Conservation (phyloP, 1,140 invertebrate species). For the Neuroterus valhalla region DNA sequence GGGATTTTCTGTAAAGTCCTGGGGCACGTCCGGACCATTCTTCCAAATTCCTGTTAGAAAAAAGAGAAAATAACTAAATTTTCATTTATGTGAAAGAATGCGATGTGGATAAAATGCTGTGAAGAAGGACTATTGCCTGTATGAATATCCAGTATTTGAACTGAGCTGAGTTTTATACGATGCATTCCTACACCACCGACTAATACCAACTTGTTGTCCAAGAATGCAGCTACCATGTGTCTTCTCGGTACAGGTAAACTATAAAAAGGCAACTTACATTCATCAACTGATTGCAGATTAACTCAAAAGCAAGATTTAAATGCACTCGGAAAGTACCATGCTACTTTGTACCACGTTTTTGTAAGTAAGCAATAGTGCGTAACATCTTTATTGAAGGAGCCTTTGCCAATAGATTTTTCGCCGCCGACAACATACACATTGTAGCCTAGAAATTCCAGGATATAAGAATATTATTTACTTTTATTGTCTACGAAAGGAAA, state of each 20-base stretch:
- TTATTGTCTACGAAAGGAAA: neutral
- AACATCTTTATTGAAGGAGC: conserved; percentile 10
- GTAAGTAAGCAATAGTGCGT: conserved; percentile 56
- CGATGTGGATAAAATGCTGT: conserved; percentile 19
- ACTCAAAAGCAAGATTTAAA: conserved; percentile 30
- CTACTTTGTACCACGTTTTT: conserved; percentile 55
- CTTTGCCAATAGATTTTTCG: conserved; percentile 16
- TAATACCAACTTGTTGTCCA: conserved; percentile 52
- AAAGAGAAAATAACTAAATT: neutral
- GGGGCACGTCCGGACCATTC: conserved; percentile 28
- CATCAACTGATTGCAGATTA: too few relatives aligned
- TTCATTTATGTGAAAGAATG: neutral
- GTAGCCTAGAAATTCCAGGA: neutral
- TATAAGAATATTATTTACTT: neutral
- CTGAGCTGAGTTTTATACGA: conserved; percentile 47
- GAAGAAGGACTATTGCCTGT: conserved; percentile 36
- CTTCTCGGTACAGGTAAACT: conserved; percentile 52
- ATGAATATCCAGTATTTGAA: conserved; percentile 55
- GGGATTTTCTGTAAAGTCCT: conserved; percentile 48
- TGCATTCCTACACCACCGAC: conserved; percentile 58
- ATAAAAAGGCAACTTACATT: neutral
- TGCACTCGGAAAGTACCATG: conserved; percentile 39
- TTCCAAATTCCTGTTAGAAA: conserved; percentile 47
- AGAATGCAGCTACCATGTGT: conserved; percentile 58
- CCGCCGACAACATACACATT: conserved; percentile 19